phyloP scores from a whole-genome alignment of 2,797 vertebrate species.

The Pteronotus mesoamericanus region DNA sequence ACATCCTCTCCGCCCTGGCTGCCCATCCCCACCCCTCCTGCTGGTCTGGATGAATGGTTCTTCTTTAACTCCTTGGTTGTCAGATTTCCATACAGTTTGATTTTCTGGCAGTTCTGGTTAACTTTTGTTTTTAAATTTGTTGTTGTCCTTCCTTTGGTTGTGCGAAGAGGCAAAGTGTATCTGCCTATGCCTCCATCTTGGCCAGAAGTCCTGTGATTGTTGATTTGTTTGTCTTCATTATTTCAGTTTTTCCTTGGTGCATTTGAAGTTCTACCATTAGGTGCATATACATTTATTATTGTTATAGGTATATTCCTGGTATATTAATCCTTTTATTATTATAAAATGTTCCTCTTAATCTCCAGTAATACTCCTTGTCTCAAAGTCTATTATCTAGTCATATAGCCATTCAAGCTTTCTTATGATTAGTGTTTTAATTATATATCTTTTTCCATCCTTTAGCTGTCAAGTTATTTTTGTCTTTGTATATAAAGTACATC shows the following conservation, averaged over 20 bases:
- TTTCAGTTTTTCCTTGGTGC: background rate
- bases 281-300: background rate
- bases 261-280: background rate
- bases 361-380: background rate
- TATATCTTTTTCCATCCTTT: background rate
- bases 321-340: background rate
- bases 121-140: too few species aligned
- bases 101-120: too few species aligned
- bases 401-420: background rate
- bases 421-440: background rate
- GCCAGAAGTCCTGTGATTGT: background rate
- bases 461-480: background rate
- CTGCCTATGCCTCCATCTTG: too few species aligned
- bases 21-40: too few species aligned
- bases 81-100: too few species aligned
- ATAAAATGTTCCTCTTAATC: background rate
- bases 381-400: background rate
- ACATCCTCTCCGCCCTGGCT: too few species aligned
- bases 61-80: too few species aligned
- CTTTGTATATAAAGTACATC: background rate
- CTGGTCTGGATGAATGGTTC: too few species aligned
- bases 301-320: background rate
- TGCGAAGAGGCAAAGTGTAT: too few species aligned
- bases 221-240: background rate
- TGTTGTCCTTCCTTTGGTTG: too few species aligned